phyloP scores from a whole-genome alignment of 2,888 invertebrate genomes.

The Polylopha cassiicola region DNA sequence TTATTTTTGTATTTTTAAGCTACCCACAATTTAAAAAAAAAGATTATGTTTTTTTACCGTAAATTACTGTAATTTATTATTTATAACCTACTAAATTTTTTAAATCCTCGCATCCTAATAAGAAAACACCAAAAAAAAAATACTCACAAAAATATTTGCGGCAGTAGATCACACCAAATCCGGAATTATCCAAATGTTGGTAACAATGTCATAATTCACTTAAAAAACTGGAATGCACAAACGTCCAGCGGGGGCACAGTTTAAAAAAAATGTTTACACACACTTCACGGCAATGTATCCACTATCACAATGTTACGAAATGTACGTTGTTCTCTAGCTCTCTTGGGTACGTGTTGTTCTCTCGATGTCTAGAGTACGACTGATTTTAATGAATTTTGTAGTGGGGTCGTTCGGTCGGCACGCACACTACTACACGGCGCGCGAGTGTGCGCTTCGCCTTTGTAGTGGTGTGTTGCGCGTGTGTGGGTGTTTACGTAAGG shows the following conservation, averaged over 20 bases:
- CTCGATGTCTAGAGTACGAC: constrained; percentile 62
- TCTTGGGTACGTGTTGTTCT: constrained; percentile 54
- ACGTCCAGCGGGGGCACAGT: constrained; percentile 54
- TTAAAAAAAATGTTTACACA: constrained; percentile 55
- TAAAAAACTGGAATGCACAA: constrained; percentile 48
- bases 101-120: constrained; percentile 9
- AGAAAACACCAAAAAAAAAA: constrained; percentile 28
- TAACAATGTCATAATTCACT: constrained; percentile 66
- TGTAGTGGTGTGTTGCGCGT: constrained; percentile 23
- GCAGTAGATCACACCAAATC: constrained; percentile 60
- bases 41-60: no score
- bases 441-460: constrained; percentile 43
- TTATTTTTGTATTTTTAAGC: no score
- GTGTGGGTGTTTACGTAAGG: constrained; percentile 66
- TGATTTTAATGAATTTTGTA: constrained; percentile 71
- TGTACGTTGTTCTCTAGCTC: constrained; percentile 51
- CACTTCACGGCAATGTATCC: constrained; percentile 67
- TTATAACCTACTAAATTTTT: constrained; percentile 1
- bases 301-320: constrained; percentile 74
- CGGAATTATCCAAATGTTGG: constrained; percentile 73
- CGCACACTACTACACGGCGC: constrained; percentile 42
- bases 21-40: no score
- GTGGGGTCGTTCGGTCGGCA: constrained; percentile 67
- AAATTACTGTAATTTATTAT: no score
- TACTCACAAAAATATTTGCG: constrained; percentile 77